Conservation (phyloP, 2,888 invertebrate genomes). For the Augochlorella aurata region DNA sequence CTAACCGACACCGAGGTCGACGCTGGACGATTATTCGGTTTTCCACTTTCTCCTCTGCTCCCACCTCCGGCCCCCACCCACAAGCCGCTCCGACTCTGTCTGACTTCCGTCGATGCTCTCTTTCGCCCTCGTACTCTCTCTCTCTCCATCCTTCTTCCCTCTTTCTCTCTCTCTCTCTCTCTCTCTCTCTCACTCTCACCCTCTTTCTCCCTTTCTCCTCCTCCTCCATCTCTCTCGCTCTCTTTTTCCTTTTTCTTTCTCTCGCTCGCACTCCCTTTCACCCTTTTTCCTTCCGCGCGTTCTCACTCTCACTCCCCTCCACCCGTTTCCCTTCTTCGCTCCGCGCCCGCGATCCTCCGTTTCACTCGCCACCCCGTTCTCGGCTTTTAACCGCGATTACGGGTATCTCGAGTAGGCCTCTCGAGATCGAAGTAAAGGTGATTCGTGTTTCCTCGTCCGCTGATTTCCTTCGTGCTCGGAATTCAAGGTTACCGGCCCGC, state of each 20-base stretch:
- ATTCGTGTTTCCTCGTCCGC: conserved; percentile 48
- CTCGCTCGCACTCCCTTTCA: no score
- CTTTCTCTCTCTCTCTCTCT: conserved; percentile 12
- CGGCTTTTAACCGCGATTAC: conserved; percentile 67
- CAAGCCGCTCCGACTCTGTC: background rate
- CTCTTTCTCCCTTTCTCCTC: background rate
- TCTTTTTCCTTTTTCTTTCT: no score
- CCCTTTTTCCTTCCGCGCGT: no score
- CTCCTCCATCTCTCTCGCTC: conserved; percentile 40
- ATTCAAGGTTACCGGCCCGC: conserved; percentile 44
- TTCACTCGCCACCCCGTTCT: conserved; percentile 34
- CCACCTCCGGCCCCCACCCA: background rate
- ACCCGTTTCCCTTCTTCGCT: no score
- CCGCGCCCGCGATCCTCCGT: no score
- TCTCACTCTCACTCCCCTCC: no score
- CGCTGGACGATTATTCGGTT: conserved; percentile 76
- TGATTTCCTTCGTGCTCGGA: conserved; percentile 44
- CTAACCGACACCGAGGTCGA: conserved; percentile 73
- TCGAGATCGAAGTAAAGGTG: conserved; percentile 60
- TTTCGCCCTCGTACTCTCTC: background rate
- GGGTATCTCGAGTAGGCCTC: conserved; percentile 60
- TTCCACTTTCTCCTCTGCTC: conserved; percentile 73
- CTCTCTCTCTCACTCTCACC: conserved; percentile 28
- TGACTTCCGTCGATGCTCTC: conserved; percentile 17
- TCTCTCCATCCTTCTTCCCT: conserved; percentile 18